Percentiles rank a stretch among this genome's conserved stretches.
These are phyloP conservation scores for Maconellicoccus hirsutus DNA, from an alignment of 1,140 invertebrate species.

Conservation along the genomic window DNA sequence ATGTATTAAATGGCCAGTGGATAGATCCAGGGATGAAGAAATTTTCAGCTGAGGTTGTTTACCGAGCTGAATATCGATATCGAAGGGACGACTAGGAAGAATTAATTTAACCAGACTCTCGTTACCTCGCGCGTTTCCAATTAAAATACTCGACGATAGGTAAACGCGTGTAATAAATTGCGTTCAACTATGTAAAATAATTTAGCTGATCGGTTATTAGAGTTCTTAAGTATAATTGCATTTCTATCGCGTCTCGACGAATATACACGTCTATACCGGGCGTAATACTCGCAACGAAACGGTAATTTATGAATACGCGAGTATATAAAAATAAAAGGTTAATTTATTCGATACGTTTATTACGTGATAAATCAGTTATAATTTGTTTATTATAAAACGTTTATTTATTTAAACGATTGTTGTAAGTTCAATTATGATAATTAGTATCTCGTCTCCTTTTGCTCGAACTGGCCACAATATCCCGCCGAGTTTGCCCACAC, in stretches of 20 bases:
- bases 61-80: too few species aligned
- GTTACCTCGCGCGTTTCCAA: neutral
- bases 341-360: conserved; percentile 14
- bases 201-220: neutral
- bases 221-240: neutral
- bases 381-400: conserved; percentile 21
- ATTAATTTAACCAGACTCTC: conserved; percentile 1
- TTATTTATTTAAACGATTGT: conserved; percentile 23
- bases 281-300: too few species aligned
- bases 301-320: neutral
- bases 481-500: conserved; percentile 15
- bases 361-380: conserved; percentile 20
- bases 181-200: neutral
- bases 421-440: conserved; percentile 21
- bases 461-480: neutral
- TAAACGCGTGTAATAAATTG: neutral
- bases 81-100: neutral
- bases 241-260: neutral
- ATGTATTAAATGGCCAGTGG: too few species aligned
- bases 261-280: too few species aligned
- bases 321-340: neutral
- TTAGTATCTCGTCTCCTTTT: neutral
- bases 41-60: neutral
- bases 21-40: too few species aligned
- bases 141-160: neutral